Evolutionary conservation across 30 jellyfish, hydroid and myxozoan genomes (phyloP).

Genomic region (Phacellophora camtschatica): DNA sequence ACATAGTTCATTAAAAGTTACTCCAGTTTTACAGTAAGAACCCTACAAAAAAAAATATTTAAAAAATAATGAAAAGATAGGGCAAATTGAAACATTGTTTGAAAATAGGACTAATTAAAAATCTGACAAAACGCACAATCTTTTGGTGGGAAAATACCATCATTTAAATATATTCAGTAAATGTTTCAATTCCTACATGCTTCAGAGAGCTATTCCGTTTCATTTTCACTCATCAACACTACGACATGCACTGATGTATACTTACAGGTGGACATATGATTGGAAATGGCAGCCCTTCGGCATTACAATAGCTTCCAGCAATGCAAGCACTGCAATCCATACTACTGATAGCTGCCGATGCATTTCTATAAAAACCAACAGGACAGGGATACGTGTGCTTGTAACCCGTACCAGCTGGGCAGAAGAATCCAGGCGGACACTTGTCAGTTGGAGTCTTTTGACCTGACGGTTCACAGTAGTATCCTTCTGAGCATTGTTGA

Average conservation of each 20-base stretch:
- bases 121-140: too few species aligned
- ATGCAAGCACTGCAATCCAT: constrained; percentile 91
- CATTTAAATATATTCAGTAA: too few species aligned
- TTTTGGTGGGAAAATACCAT: too few species aligned
- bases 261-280: constrained; percentile 86
- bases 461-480: constrained; percentile 95
- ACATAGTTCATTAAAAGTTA: constrained; percentile 87
- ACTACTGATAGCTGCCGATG: constrained; percentile 93
- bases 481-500: constrained; percentile 82
- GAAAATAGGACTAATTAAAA: too few species aligned
- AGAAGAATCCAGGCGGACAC: constrained; percentile 95
- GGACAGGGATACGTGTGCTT: constrained; percentile 90
- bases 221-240: not conserved
- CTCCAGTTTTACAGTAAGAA: constrained; percentile 82
- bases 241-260: not conserved
- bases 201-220: not conserved
- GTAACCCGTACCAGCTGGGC: constrained; percentile 93
- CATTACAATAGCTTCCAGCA: constrained; percentile 91
- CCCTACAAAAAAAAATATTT: constrained; percentile 54
- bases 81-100: constrained; percentile 1
- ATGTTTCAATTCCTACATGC: too few species aligned
- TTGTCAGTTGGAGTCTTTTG: constrained; percentile 72
- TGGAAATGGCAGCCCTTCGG: constrained; percentile 86
- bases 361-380: constrained; percentile 91
- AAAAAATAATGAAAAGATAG: not conserved